A percentile compares a stretch with the other conserved stretches of the same genome.
These are phyloP conservation scores for Schizopygopsis malacanthus DNA, from an alignment of 2,797 vertebrate genomes.

Conservation along the genomic window DNA sequence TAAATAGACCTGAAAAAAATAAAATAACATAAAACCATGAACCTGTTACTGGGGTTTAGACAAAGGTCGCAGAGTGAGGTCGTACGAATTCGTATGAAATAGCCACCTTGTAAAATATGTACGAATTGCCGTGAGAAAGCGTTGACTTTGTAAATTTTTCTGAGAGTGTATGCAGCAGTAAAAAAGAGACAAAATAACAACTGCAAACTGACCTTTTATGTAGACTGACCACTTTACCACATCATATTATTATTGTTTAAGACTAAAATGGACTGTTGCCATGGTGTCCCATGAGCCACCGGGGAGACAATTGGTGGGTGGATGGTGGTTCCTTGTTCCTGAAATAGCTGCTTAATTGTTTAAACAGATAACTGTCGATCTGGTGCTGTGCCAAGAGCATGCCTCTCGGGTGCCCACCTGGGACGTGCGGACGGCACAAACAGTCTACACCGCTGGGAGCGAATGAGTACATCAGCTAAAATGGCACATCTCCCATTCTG, in stretches of 20 bases:
- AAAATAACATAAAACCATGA: too few relatives aligned
- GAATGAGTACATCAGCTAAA: conserved; percentile 81
- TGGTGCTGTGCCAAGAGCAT: conserved; percentile 78
- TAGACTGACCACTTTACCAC: conserved; percentile 31
- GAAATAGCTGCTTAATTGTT: conserved; percentile 84
- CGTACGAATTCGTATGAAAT: too few relatives aligned
- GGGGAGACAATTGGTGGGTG: conserved; percentile 63
- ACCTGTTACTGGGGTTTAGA: too few relatives aligned
- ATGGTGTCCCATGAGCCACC: conserved; percentile 73
- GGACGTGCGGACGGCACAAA: conserved; percentile 80
- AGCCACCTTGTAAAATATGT: too few relatives aligned
- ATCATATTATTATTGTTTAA: conserved; percentile 59
- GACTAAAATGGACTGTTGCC: conserved; percentile 81
- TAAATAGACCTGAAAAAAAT: neutral
- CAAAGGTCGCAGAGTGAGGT: too few relatives aligned
- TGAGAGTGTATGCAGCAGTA: neutral
- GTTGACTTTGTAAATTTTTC: neutral
- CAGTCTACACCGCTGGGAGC: conserved; percentile 75
- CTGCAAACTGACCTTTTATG: conserved; percentile 36
- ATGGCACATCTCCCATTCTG: conserved; percentile 82
- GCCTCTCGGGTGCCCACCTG: conserved; percentile 74
- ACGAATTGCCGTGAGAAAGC: too few relatives aligned
- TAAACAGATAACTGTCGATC: conserved; percentile 84
- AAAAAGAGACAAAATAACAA: neutral
- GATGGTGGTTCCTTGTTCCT: conserved; percentile 75